Evolutionary conservation across 2,113 vertebrate genomes (phyloP), one percentile per base, ranked within the genome.

Genomic region (Eclectus roratus): DNA sequence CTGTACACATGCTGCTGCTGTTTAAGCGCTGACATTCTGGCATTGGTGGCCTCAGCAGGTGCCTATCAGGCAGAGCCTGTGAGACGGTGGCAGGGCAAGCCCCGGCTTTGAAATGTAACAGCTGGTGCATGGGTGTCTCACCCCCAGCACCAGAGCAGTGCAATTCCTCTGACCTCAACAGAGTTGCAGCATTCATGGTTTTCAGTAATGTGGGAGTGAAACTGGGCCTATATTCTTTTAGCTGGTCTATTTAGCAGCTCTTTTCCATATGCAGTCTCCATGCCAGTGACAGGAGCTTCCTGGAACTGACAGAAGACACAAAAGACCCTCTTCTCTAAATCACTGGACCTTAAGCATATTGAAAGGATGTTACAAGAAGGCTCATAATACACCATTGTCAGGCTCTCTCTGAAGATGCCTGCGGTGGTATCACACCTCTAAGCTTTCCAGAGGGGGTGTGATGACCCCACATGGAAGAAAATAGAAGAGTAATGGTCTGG

Each of bases 231-330:
- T 95, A 71, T 95, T 96, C 95, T 95, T 95, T 93, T 87, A 82
- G 89, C 71, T 66, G 87, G 89, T 96, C 94, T 93, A 89, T 95
- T 97, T 96, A 94, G 95, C 87, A 85, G 81, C 91, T 70, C 94
- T 96, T 80, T 95, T 95, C 94, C 94, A 49, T 94, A 91, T 43
- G 93, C 93, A 91, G 74, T 96, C 89, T 93, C 94, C 93, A 94
- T 91, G 91, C 93, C 91, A 94, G 66, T 95, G 93, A 96, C 94
- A 96, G 94, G 78, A 95, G 93, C 91, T 97, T 97, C 95, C 96
- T 96, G 95, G 81, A 97, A 85, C 91, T 97, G 96, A 96, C 93
- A 93, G 63, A 78, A 82, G 37, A 19, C 87, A 97, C 95, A 97
- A 97, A 97, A 93, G 95, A 52, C 78, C 43, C 53, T 73, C 91